These are phyloP conservation scores for Blomia tropicalis DNA, from an alignment of 2,888 invertebrate species.

Conservation along the genomic window DNA sequence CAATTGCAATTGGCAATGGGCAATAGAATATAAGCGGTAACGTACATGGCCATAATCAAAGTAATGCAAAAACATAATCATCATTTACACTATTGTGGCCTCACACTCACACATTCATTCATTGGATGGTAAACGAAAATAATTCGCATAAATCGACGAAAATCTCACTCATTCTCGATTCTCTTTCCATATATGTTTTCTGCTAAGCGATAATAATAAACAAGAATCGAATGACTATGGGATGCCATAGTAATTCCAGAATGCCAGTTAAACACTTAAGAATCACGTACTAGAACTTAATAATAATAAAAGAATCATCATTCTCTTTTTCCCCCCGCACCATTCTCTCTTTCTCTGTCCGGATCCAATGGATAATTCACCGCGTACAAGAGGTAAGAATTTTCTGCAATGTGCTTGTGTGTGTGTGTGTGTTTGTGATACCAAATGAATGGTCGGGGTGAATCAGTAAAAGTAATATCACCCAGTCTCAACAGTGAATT, in stretches of 20 bases:
- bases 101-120: too few relatives aligned
- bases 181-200: too few relatives aligned
- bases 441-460: neutral
- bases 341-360: too few relatives aligned
- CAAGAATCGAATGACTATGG: too few relatives aligned
- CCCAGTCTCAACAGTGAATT: neutral
- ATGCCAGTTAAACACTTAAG: conserved; percentile 11
- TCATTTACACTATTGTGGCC: neutral
- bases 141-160: conserved; percentile 15
- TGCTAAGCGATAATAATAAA: conserved; percentile 12
- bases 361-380: too few relatives aligned
- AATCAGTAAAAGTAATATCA: conserved; percentile 2
- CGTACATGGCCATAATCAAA: conserved; percentile 7
- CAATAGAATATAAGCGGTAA: neutral
- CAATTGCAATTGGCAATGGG: too few relatives aligned
- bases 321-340: too few relatives aligned
- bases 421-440: too few relatives aligned
- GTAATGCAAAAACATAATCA: conserved; percentile 16
- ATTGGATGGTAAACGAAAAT: neutral
- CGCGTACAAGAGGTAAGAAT: too few relatives aligned
- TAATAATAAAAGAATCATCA: neutral
- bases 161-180: neutral
- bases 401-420: too few relatives aligned
- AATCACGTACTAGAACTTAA: conserved; percentile 12
- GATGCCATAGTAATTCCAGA: neutral